Base-by-base conservation (phyloP, 2,113 vertebrate genomes). In the Microtus montanus region DNA sequence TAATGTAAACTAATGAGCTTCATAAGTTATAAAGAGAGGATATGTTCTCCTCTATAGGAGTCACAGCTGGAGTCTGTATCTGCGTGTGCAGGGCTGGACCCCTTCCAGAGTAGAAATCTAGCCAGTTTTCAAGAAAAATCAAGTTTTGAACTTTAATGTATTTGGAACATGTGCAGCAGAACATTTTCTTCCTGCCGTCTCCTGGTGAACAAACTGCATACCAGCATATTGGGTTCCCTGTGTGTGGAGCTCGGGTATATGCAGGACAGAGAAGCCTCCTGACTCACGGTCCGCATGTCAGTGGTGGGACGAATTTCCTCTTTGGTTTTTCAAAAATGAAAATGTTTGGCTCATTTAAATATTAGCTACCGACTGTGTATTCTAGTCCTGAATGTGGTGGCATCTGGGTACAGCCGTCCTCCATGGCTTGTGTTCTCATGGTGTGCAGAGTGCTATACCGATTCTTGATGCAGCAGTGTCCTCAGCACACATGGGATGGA, bases 61-160 rank as follows among this genome's bases (percentile, higher is more conserved):
- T 74, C 94, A 66, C 95, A 94, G 96, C 82, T 93, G 94, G 93
- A 94, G 94, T 80, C 58, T 96, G 96, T 96, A 92, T 91, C 97
- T 97, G 90, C 87, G 68, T 79, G 70, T 70, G 47, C 41, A 88
- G 87, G 30, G 52, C 52, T 97, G 80, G 77, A 94, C 90, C 10
- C 20, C 64, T 97, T 96, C 96, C 95, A 96, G 78, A 96, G 86
- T 74, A 95, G 85, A 94, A 95, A 90, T 79, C 78, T 89, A 83
- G 91, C 96, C 96, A 97, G 24, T 94, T 98, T 97, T 96, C 30
- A 93, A 92, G 97, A 97, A 93, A 96, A 97, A 96, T 97, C 93
- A 96, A 95, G 49, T 96, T 97, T 96, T 96, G 95, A 97, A 97
- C 93, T 94, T 97, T 89, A 95, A 73, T 96, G 63, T 92, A 94